Percentiles rank a stretch among this genome's conserved stretches.
phyloP scores from a whole-genome alignment of 2,888 invertebrate genomes.

The Lysandra coridon region DNA sequence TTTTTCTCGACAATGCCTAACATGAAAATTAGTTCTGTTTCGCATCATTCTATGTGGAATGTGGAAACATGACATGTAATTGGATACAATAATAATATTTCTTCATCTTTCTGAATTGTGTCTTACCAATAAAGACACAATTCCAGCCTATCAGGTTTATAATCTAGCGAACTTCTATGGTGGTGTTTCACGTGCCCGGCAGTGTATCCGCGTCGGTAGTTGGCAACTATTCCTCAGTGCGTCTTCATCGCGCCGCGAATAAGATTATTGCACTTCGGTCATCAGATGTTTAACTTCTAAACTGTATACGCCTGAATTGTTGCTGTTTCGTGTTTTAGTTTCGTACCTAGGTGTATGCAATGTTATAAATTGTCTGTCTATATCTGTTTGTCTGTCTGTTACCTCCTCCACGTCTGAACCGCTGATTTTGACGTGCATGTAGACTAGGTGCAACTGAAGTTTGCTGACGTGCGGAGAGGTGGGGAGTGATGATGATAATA shows the following conservation, averaged over 20 bases:
- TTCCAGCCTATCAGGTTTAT: neutral
- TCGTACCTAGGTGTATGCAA: neutral
- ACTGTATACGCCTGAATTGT: neutral
- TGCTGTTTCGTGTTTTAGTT: neutral
- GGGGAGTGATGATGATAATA: too few relatives aligned
- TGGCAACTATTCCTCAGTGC: conserved; percentile 25
- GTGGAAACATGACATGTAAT: too few relatives aligned
- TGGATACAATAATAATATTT: too few relatives aligned
- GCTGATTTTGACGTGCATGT: neutral
- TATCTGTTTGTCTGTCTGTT: neutral
- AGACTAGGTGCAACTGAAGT: too few relatives aligned
- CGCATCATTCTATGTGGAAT: too few relatives aligned
- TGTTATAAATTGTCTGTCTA: neutral
- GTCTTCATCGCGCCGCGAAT: conserved; percentile 21
- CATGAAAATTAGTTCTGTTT: too few relatives aligned
- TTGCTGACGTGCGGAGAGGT: too few relatives aligned
- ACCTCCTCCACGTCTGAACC: neutral
- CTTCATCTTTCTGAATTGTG: too few relatives aligned
- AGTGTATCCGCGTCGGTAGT: neutral
- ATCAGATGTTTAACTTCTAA: neutral
- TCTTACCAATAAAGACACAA: too few relatives aligned
- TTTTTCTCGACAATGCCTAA: too few relatives aligned
- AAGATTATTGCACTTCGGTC: neutral
- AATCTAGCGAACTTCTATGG: neutral
- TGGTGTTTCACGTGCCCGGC: neutral